Base-by-base conservation (phyloP, 37 sponge, comb jelly and placozoan genomes). In the Corticium candelabrum region DNA sequence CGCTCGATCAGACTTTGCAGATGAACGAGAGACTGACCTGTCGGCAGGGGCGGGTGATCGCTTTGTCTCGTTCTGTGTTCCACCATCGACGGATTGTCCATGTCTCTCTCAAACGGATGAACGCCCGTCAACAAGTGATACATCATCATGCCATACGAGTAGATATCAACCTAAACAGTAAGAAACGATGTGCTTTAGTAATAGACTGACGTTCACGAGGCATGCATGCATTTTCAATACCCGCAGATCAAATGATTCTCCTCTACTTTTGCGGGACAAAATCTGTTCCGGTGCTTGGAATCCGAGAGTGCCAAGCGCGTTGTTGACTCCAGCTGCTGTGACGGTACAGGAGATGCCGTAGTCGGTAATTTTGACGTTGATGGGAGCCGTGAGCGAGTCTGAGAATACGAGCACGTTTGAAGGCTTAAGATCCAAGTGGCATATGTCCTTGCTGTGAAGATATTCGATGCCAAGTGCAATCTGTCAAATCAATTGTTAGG, bases 101-200 rank as follows among this genome's bases (percentile, higher is more conserved):
- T 78, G 68, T 85, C 71, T 30, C 76, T 74, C 71, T 90, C 92
- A 82, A 90, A 94, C 37, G 95, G 91, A 15, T 89, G 74, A 40
- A 83, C 88, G 0, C 95, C 95, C 76, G 95, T 94, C 40, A 90
- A 80, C 78, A 94, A 78, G 39, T 94, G 89, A 88, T 90, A 94
- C 67, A 94, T 83, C 31, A 94, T 40, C 95, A 90, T 94, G 31
- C 85, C 95, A 84, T 81, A 94, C 30, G 91, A 86, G 81, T 90
- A 94, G 15, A 94, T 94, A 68, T 94, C 95, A 40, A 90, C 95
- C 90, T 93, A 68, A 0, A 15, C 35, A 3, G 29, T 3, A 78
- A 39, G 32, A 38, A n/a, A n/a, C n/a, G n/a, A n/a, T n/a, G n/a
- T n/a, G n/a, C n/a, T n/a, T n/a, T n/a, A n/a, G n/a, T n/a, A n/a